Conservation (phyloP, 2,113 vertebrate genomes). For the Octodon degus region DNA sequence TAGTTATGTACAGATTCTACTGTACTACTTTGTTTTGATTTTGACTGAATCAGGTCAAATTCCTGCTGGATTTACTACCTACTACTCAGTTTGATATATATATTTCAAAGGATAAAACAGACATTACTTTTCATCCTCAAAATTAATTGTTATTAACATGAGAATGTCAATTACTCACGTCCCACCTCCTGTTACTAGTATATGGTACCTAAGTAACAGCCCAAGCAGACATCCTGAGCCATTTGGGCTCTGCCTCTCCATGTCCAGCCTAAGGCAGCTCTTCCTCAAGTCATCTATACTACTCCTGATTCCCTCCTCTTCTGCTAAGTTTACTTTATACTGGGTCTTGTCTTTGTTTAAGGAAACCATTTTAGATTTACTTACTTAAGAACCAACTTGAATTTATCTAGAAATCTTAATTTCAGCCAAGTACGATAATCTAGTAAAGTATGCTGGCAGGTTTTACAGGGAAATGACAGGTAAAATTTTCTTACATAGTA, state of each 20-base stretch:
- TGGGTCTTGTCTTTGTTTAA: constrained; percentile 35
- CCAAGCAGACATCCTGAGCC: not conserved
- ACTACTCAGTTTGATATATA: constrained; percentile 37
- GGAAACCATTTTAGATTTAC: not conserved
- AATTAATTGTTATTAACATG: constrained; percentile 9
- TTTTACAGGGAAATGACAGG: not conserved
- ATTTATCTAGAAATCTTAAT: constrained; percentile 41
- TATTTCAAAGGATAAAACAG: constrained; percentile 23
- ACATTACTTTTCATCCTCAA: constrained; percentile 10
- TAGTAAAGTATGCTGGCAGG: constrained; percentile 21
- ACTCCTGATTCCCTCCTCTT: not conserved
- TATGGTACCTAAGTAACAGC: not conserved
- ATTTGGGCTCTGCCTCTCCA: not conserved
- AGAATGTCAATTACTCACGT: not conserved
- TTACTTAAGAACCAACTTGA: not conserved
- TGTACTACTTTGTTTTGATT: not conserved
- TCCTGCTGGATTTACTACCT: constrained; percentile 23
- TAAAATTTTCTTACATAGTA: constrained; percentile 90
- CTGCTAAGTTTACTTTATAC: not conserved
- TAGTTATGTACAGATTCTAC: not conserved
- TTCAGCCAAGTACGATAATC: not conserved
- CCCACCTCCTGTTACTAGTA: not conserved
- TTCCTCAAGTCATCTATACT: not conserved
- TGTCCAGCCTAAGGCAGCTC: not conserved
- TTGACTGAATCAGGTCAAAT: not conserved